Percentiles rank a stretch among this genome's conserved stretches.
phyloP scores from a whole-genome alignment of 1,140 invertebrate genomes.

The Neotoxoptera formosana region DNA sequence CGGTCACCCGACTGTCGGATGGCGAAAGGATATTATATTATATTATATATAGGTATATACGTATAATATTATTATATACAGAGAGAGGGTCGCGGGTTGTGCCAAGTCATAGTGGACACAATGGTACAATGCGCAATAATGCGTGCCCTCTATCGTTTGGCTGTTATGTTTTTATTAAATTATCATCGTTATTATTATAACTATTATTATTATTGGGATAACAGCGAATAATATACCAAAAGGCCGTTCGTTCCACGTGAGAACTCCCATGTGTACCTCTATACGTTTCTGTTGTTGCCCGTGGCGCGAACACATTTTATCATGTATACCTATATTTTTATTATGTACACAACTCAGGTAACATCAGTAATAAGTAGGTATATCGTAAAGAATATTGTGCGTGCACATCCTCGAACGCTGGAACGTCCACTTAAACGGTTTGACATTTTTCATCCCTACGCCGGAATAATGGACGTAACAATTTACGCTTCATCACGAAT shows the following conservation, averaged over 20 bases:
- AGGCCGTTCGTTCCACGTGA: slow-evolving; percentile 40
- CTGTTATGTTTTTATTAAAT: slow-evolving; percentile 34
- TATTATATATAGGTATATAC: neutral
- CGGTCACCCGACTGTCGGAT: slow-evolving; percentile 37
- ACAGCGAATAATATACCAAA: neutral
- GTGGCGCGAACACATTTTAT: neutral
- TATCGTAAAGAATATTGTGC: neutral
- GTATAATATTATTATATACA: neutral
- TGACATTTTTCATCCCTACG: neutral
- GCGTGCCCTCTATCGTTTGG: neutral
- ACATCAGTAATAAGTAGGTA: slow-evolving; percentile 1
- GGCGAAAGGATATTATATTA: slow-evolving; percentile 38
- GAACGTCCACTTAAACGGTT: neutral
- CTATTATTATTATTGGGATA: neutral
- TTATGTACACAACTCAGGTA: neutral
- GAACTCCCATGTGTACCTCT: neutral
- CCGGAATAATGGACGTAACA: neutral
- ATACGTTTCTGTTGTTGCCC: neutral
- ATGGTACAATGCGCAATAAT: slow-evolving; percentile 45
- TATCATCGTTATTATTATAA: slow-evolving; percentile 30
- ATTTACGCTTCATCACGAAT: neutral
- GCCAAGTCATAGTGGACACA: slow-evolving; percentile 45
- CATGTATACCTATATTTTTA: neutral
- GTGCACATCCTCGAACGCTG: neutral
- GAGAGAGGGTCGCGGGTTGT: slow-evolving; percentile 20